phyloP scores from a whole-genome alignment of 37 sponge, comb jelly and placozoan species.

The Cliona cf. orientalis region DNA sequence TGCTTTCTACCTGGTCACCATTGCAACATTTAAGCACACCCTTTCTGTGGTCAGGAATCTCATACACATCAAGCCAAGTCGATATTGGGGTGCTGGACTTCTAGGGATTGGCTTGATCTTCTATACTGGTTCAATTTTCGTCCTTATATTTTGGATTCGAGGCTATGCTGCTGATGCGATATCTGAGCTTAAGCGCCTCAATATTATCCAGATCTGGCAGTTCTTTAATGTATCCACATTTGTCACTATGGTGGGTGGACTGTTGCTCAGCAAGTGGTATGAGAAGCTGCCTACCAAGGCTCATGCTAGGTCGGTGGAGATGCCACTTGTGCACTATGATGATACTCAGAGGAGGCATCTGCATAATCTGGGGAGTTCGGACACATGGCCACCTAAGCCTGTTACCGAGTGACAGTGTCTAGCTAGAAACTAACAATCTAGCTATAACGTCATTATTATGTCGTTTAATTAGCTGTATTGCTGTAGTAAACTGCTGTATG shows the following conservation, averaged over 20 bases:
- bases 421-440: no score
- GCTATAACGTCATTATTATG: no score
- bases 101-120: neutral
- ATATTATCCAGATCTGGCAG: conserved; percentile 20
- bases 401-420: no score
- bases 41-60: conserved; percentile 47
- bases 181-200: neutral
- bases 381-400: no score
- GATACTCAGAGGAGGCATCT: no score
- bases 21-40: conserved; percentile 12
- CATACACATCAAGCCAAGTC: conserved; percentile 27
- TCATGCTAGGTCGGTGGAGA: no score
- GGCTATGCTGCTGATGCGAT: neutral
- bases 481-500: no score
- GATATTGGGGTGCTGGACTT: conserved; percentile 44
- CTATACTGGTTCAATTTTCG: neutral
- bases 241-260: conserved; percentile 24
- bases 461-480: no score
- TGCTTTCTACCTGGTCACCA: conserved; percentile 58
- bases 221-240: conserved; percentile 16
- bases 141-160: neutral
- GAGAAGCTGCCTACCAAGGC: no score
- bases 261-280: no score
- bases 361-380: no score
- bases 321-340: no score